Percentiles rank a stretch among this genome's conserved stretches.
Evolutionary conservation across 2,113 vertebrate species (phyloP).

Genomic region (Theristicus caerulescens): DNA sequence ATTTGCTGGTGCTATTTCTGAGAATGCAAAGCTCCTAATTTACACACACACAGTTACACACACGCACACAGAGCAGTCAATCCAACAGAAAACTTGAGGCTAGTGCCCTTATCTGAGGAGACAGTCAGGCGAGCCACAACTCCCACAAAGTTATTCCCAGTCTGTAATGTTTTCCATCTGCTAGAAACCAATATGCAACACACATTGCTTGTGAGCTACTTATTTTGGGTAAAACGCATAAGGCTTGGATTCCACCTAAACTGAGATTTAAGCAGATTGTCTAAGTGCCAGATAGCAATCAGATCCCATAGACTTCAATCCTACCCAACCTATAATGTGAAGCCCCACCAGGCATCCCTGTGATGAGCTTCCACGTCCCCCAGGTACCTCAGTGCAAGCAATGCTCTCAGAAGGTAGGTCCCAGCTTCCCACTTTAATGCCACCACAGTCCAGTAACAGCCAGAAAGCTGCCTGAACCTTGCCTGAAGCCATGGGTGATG

Average conservation of each 20-base stretch:
- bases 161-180: conserved; percentile 46
- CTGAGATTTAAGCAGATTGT: not conserved
- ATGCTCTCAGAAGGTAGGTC: not conserved
- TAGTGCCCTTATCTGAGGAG: conserved; percentile 46
- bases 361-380: not conserved
- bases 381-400: not conserved
- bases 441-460: not conserved
- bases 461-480: not conserved
- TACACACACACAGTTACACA: conserved; percentile 8
- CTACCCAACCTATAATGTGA: not conserved
- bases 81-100: conserved; percentile 38
- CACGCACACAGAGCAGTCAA: not conserved
- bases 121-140: conserved; percentile 19
- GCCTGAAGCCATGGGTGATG: not conserved
- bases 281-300: not conserved
- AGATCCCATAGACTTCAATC: not conserved
- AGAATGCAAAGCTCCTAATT: conserved; percentile 51
- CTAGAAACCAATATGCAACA: conserved; percentile 32
- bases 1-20: conserved; percentile 63
- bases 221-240: conserved; percentile 32
- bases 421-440: not conserved
- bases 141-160: conserved; percentile 42
- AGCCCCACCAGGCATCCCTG: not conserved
- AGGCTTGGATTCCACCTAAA: not conserved
- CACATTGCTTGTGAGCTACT: not conserved